Percentiles rank a stretch among this genome's conserved stretches.
These are phyloP conservation scores for Pogonocichla stellata DNA, from an alignment of 2,113 vertebrate species.

Conservation along the genomic window DNA sequence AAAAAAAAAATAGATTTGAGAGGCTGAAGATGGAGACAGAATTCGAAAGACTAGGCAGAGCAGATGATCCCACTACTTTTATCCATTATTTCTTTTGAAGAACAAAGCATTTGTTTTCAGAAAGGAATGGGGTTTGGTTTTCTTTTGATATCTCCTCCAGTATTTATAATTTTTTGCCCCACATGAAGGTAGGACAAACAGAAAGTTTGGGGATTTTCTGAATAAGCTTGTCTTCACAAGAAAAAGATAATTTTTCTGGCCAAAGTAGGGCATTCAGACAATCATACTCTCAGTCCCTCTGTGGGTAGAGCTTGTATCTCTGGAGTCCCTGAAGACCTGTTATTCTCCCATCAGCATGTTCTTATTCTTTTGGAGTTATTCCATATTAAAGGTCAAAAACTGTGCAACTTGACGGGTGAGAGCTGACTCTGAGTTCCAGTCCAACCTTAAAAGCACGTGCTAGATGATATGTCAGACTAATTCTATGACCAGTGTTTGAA, in stretches of 20 bases:
- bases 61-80: neutral
- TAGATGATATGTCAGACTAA: neutral
- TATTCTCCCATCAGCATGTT: neutral
- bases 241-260: neutral
- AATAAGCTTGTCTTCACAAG: neutral
- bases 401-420: neutral
- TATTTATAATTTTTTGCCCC: neutral
- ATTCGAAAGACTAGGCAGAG: neutral
- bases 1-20: neutral
- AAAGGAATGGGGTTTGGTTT: rapidly evolving
- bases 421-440: neutral
- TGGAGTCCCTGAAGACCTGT: neutral
- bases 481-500: neutral
- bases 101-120: neutral
- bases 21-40: neutral
- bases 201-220: neutral
- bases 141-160: rapidly evolving
- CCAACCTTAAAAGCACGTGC: rapidly evolving
- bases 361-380: neutral
- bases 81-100: neutral
- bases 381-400: neutral
- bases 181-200: neutral
- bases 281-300: neutral
- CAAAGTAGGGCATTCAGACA: neutral
- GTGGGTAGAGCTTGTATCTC: neutral